phyloP scores from a whole-genome alignment of 2,888 invertebrate species.

The Chymomyza caudatula region DNA sequence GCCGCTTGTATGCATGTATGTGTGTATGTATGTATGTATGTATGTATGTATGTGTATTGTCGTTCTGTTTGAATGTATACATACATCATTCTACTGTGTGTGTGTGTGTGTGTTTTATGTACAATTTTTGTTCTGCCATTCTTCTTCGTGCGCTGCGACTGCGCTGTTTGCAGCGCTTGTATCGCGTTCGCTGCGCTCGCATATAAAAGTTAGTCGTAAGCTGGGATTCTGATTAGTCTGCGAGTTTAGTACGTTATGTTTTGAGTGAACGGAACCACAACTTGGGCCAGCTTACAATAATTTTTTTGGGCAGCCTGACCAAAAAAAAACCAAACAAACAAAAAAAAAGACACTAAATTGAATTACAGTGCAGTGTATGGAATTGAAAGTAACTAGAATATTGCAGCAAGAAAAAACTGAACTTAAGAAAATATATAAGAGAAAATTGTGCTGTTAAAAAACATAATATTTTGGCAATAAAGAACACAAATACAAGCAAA shows the following conservation, averaged over 20 bases:
- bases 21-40: conserved; percentile 9
- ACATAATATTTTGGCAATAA: background rate
- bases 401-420: conserved; percentile 39
- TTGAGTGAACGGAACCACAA: conserved; percentile 1
- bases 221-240: conserved; percentile 76
- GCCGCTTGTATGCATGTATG: background rate
- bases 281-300: background rate
- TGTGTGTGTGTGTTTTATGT: conserved; percentile 1
- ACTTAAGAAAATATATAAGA: background rate
- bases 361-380: conserved; percentile 35
- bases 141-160: conserved; percentile 27
- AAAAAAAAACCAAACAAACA: conserved; percentile 20
- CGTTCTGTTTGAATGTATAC: no score
- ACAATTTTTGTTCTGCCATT: conserved; percentile 19
- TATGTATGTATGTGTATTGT: conserved; percentile 9
- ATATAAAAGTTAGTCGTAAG: conserved; percentile 72
- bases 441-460: no score
- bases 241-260: conserved; percentile 58
- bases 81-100: conserved; percentile 1
- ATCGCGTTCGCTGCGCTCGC: conserved; percentile 36
- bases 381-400: conserved; percentile 9
- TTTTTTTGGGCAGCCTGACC: conserved; percentile 51
- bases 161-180: conserved; percentile 16
- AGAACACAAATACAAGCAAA: background rate
- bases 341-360: conserved; percentile 40